Base-by-base conservation (phyloP, 2,797 vertebrate genomes). In the Falco columbarius region DNA sequence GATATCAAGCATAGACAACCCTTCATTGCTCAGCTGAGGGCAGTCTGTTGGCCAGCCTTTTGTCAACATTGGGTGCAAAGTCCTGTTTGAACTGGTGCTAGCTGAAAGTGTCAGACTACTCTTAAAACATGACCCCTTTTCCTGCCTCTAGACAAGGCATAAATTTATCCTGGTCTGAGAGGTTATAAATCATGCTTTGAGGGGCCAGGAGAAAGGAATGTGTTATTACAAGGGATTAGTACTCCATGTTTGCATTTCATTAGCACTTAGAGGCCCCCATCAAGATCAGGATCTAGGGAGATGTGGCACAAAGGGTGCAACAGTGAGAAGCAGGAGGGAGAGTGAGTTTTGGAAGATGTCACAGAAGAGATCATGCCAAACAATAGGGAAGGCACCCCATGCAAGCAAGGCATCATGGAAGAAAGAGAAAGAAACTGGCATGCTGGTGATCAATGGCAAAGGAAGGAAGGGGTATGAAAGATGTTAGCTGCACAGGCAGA, bases 111-210 rank as follows among this genome's bases (percentile, higher is more conserved):
- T 93, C 86, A 94, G 76, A 83, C 82, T 95, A 63, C 88, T 96
- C 75, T 95, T 94, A 94, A 97, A 96, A 95, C 95, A 95, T 80
- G 94, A 93, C 86, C 93, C 42, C 66, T 86, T 90, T 95, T 93
- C 94, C 91, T 95, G 93, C 58, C 55, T 55, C 20, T 74, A 65
- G 86, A 86, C 81, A 86, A 89, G 47, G 38, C 81, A 63, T 93
- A 86, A 86, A 92, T 96, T 93, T 95, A 54, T 86, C 36, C 66
- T 70, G 8, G 9, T 79, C 80, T 76, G 29, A 73, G 75, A 74
- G 65, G 29, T 72, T 94, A 61, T 92, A 95, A 94, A 89, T 96
- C 65, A 55, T 42, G 75, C 54, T 91, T 76, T 54, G 58, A 80
- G 83, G 32, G 74, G 70, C 30, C 80, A 86, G 44, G 44, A 79